Base-by-base conservation (phyloP, 2,113 vertebrate species). In the Alligator mississippiensis region DNA sequence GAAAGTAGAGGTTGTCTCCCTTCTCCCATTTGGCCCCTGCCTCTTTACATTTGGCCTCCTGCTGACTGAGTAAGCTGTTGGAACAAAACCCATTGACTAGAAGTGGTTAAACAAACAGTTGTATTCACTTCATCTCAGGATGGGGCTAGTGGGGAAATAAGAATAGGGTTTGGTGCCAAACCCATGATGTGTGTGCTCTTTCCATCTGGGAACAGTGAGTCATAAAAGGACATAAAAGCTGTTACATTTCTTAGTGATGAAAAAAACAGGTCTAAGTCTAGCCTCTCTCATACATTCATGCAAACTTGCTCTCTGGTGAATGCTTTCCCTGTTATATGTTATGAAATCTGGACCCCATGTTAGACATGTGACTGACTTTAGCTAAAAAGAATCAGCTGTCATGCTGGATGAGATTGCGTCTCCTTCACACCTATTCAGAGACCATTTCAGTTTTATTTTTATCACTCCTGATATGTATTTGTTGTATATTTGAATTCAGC, bases 201-300 rank as follows among this genome's bases (percentile, higher is more conserved):
- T 92, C 94, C 89, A 77, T 30, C 75, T 80, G 95, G 94, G 97
- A 97, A 19, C 84, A 92, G 81, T 96, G 97, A 97, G 93, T 97
- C 95, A 94, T 25, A 5, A 92, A 64, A 0, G 3, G 77, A 85
- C 21, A 83, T 58, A 84, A 93, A 85, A 90, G 77, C 87, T 72
- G 87, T 64, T 91, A 79, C 62, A 77, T 82, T 82, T 90, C 92
- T 81, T 55, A 25, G 1, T 63, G 83, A 83, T 79, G 27, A 62
- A 90, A 62, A 78, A 90, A 80, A 85, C 0, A 24, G 55, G 87
- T 30, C 61, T 28, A 61, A 82, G 89, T 80, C 85, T 91, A 4
- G 30, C 59, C n/a, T 77, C 58, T 61, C 2, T 2, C 5, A 11
- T 11, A 86, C 38, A 77, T 54, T 70, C n/a, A 2, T 11, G 3